Evolutionary conservation across 2,113 vertebrate genomes (phyloP), one percentile per base, ranked within the genome.

Genomic region (Passer montanus): DNA sequence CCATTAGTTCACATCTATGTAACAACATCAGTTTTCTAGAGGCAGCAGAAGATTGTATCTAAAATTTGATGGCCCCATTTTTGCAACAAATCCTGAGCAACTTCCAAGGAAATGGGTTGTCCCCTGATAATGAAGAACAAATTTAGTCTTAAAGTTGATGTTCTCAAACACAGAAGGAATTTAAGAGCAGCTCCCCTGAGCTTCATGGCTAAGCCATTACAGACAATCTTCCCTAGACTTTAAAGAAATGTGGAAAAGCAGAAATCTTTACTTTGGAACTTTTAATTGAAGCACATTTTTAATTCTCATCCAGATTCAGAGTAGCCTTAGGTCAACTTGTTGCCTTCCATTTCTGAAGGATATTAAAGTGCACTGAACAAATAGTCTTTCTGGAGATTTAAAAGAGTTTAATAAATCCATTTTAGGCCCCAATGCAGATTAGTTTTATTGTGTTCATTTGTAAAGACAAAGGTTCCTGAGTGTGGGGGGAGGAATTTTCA

Each of bases 221-320:
- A 73, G 30, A 39, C 12, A 79, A 78, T 49, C 21, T 75, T 63
- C 15, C 27, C 17, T 7, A 23, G 27, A 24, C 19, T 28, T 50
- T 1, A 26, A 50, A 60, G 11, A 39, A 15, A 41, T 1, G 18
- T 10, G 46, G 18, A 67, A 66, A 89, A 66, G 27, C 52, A 52
- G 27, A 68, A 68, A 39, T 56, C 35, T 75, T 55, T 15, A 39
- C 27, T 21, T 69, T 60, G 46, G 26, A 76, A 66, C 39, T 66
- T 55, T 76, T 92, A 92, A 83, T 94, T 90, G 80, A 95, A 86
- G 27, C 41, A 15, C 49, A 37, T 31, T 86, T 52, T 73, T 41
- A 80, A 90, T 95, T 76, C 46, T 80, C 50, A 8, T 28, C 41
- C 50, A 37, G 68, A 56, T 73, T 60, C 59, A 44, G 44, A 66